Conservation (phyloP, 2,888 invertebrate species). For the Acanthosoma haemorrhoidale region DNA sequence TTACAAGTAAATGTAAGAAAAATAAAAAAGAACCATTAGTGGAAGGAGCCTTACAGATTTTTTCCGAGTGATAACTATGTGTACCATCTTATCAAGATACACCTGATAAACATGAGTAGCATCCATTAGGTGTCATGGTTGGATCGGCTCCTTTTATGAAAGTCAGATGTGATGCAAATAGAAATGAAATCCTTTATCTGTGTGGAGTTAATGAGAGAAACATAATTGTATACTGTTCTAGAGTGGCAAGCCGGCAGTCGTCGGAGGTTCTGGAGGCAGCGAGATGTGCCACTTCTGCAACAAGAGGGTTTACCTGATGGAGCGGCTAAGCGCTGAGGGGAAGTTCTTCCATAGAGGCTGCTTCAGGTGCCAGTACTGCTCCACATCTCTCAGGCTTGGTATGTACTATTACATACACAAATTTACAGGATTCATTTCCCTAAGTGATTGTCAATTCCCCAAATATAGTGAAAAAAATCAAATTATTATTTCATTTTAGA, state of each 20-base stretch:
- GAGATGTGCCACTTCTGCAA: slow-evolving; percentile 84
- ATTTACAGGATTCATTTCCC: too few relatives aligned
- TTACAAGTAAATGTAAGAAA: too few relatives aligned
- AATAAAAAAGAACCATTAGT: too few relatives aligned
- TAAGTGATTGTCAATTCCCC: too few relatives aligned
- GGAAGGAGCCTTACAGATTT: too few relatives aligned
- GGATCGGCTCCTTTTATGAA: slow-evolving; percentile 9
- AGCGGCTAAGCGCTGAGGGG: slow-evolving; percentile 82
- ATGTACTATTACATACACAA: slow-evolving; percentile 39
- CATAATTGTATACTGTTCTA: slow-evolving; percentile 45
- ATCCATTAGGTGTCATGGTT: slow-evolving; percentile 13
- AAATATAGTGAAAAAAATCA: too few relatives aligned
- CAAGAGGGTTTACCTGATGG: slow-evolving; percentile 88
- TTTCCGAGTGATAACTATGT: background rate
- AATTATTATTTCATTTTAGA: too few relatives aligned
- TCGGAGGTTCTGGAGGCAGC: slow-evolving; percentile 63
- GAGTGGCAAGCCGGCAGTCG: slow-evolving; percentile 56
- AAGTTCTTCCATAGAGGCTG: slow-evolving; percentile 87
- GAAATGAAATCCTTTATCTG: slow-evolving; percentile 10
- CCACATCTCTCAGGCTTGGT: slow-evolving; percentile 74
- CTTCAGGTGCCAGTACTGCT: slow-evolving; percentile 90
- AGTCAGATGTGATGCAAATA: slow-evolving; percentile 13
- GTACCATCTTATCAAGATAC: slow-evolving; percentile 3
- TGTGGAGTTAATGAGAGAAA: slow-evolving; percentile 20
- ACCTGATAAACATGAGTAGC: background rate